phyloP scores from a whole-genome alignment of 2,113 vertebrate genomes.

The Nansenia antarctica region DNA sequence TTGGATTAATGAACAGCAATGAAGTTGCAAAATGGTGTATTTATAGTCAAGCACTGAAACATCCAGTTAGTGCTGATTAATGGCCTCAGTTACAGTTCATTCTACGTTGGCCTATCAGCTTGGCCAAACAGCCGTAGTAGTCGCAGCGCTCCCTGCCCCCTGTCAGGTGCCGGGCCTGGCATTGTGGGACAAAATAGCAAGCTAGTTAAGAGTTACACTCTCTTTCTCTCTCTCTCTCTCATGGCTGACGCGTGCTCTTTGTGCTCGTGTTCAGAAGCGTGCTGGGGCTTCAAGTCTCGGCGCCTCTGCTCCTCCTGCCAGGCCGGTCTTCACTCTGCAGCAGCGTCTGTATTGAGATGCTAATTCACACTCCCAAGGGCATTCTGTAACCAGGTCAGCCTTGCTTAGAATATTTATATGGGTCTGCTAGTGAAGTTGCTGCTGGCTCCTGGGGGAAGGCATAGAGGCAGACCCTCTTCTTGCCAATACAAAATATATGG shows the following conservation, averaged over 20 bases:
- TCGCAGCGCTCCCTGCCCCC: too few relatives aligned
- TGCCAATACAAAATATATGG: too few relatives aligned
- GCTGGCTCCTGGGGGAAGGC: constrained; percentile 41
- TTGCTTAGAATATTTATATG: constrained; percentile 79
- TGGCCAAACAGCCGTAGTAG: too few relatives aligned
- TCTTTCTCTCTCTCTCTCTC: constrained; percentile 19
- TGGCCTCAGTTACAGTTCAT: neutral
- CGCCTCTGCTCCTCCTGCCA: constrained; percentile 53
- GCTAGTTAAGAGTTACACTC: too few relatives aligned
- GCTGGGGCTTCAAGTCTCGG: constrained; percentile 48
- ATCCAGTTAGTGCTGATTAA: neutral
- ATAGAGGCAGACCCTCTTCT: constrained; percentile 59
- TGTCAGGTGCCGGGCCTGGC: too few relatives aligned
- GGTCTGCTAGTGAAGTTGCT: constrained; percentile 64
- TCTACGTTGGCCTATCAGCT: too few relatives aligned
- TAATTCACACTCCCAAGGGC: constrained; percentile 75
- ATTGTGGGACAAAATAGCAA: too few relatives aligned
- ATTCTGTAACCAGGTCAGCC: constrained; percentile 78
- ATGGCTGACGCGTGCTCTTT: constrained; percentile 41
- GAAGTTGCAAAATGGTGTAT: too few relatives aligned
- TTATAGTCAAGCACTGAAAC: constrained; percentile 1
- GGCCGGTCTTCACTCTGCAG: constrained; percentile 64
- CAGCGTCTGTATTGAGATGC: constrained; percentile 74
- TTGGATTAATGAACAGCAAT: too few relatives aligned
- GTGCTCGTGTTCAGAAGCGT: constrained; percentile 33